phyloP scores from a whole-genome alignment of 2,113 vertebrate species.

The Saccopteryx bilineata region DNA sequence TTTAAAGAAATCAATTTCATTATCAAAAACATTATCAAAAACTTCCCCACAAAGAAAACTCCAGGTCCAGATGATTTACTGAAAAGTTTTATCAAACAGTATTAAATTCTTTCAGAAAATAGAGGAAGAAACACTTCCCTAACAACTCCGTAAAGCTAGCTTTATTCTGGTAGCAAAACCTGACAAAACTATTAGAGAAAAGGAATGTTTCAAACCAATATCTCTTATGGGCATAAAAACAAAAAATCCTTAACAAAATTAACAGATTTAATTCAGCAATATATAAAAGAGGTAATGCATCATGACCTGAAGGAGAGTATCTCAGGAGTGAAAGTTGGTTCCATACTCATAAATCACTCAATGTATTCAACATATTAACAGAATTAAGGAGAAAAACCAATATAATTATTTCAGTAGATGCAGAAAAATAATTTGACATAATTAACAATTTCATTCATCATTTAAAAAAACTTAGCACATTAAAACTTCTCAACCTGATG shows the following conservation, averaged over 20 bases:
- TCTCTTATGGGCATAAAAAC: background rate
- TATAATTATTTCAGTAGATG: background rate
- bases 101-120: background rate
- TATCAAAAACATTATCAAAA: background rate
- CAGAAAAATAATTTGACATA: background rate
- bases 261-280: background rate
- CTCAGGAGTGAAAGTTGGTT: background rate
- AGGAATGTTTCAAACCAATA: background rate
- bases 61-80: background rate
- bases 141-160: background rate
- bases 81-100: background rate
- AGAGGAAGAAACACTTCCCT: background rate
- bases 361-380: background rate
- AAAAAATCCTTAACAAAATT: background rate
- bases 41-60: background rate
- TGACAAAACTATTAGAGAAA: background rate
- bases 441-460: background rate
- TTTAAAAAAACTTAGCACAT: background rate
- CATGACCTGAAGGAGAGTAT: no score
- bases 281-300: background rate
- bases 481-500: background rate
- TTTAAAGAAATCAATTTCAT: background rate
- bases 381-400: background rate
- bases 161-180: background rate
- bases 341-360: background rate